phyloP scores from a whole-genome alignment of 2,888 invertebrate species.

The Dicranocentrus wangi region DNA sequence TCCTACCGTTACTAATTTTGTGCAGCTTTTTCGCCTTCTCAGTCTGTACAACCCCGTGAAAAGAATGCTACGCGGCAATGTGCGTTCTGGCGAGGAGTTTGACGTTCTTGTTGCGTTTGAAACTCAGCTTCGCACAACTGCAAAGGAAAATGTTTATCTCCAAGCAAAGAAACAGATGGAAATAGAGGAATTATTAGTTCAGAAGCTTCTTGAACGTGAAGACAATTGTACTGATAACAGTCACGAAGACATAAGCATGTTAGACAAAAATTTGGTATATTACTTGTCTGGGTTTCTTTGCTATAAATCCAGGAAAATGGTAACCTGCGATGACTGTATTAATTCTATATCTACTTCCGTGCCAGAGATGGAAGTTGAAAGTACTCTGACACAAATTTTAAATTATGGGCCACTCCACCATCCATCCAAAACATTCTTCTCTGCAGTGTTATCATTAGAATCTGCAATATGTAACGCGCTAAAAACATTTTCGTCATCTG shows the following conservation, averaged over 20 bases:
- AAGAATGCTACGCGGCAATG: no score
- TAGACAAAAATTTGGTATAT: not conserved
- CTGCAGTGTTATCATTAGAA: not conserved
- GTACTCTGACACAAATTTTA: not conserved
- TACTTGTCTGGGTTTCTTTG: not conserved
- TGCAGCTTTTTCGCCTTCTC: constrained; percentile 54
- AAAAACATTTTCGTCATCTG: no score
- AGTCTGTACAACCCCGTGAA: no score
- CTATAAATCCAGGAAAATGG: not conserved
- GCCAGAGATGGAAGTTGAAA: not conserved
- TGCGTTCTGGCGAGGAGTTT: no score
- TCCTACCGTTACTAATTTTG: constrained; percentile 53
- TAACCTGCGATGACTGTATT: not conserved
- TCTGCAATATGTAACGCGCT: no score
- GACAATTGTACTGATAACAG: not conserved
- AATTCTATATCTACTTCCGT: not conserved
- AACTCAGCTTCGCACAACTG: not conserved
- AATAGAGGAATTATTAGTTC: not conserved
- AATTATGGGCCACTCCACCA: not conserved
- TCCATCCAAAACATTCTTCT: not conserved
- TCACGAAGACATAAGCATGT: not conserved
- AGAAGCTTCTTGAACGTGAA: not conserved
- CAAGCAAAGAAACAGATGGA: not conserved
- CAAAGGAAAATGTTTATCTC: not conserved
- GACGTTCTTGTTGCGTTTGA: not conserved